Percentiles rank a stretch among this genome's conserved stretches.
phyloP scores from a whole-genome alignment of 2,113 vertebrate genomes.

The Rattus norvegicus region GRCr8 NC_086030.1:50626001-50626500 shows the following conservation, averaged over 20 bases:
- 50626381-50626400: too few relatives aligned
- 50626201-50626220: neutral
- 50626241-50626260: neutral
- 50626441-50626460: neutral
- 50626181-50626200: neutral
- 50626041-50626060: neutral
- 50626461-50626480: neutral
- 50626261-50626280: neutral
- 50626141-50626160: neutral
- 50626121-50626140: too few relatives aligned
- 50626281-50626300: neutral
- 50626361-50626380: neutral
- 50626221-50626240: constrained; percentile 78
- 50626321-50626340: neutral
- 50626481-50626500: neutral
- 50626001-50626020: neutral
- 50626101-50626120: rapidly evolving
- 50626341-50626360: neutral
- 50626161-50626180: neutral
- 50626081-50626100: neutral
- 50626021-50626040: neutral
- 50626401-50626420: neutral
- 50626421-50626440: neutral
- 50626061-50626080: rapidly evolving
- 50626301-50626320: neutral